Conservation (phyloP, 2,113 vertebrate genomes). For the Columba livia region DNA sequence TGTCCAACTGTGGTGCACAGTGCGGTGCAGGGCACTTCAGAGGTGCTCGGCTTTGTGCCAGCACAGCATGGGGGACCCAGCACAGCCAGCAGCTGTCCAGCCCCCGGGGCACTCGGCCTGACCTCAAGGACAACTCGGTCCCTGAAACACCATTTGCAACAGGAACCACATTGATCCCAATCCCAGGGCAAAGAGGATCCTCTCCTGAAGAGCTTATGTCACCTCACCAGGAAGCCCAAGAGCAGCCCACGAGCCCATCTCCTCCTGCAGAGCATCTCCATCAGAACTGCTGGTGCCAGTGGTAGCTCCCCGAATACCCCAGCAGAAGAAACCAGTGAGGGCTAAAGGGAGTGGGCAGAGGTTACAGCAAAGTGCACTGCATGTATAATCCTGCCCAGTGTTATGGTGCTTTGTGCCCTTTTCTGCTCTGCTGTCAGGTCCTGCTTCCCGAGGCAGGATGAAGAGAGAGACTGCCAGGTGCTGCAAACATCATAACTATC, state of each 20-base stretch:
- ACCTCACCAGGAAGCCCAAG: neutral
- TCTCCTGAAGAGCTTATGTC: neutral
- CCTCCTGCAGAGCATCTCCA: fast-evolving
- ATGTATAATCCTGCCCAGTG: neutral
- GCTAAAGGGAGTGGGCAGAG: neutral
- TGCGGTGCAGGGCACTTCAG: neutral
- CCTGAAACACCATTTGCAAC: neutral
- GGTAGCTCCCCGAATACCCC: neutral
- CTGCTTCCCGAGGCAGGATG: neutral
- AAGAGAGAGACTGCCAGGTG: neutral
- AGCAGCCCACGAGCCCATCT: fast-evolving
- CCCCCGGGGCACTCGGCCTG: neutral
- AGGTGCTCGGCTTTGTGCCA: neutral
- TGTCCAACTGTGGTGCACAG: neutral
- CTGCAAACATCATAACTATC: neutral
- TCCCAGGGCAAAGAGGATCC: neutral
- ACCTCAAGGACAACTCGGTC: neutral
- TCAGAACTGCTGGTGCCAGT: neutral
- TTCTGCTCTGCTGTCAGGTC: neutral
- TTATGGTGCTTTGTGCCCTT: neutral
- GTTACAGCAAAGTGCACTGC: neutral
- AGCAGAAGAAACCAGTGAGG: neutral
- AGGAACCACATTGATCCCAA: neutral
- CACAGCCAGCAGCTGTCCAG: fast-evolving
- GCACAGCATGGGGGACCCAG: neutral